Percentiles rank a stretch among this genome's conserved stretches.
Conservation (phyloP, 2,113 vertebrate species). For the Gopherus evgoodei region DNA sequence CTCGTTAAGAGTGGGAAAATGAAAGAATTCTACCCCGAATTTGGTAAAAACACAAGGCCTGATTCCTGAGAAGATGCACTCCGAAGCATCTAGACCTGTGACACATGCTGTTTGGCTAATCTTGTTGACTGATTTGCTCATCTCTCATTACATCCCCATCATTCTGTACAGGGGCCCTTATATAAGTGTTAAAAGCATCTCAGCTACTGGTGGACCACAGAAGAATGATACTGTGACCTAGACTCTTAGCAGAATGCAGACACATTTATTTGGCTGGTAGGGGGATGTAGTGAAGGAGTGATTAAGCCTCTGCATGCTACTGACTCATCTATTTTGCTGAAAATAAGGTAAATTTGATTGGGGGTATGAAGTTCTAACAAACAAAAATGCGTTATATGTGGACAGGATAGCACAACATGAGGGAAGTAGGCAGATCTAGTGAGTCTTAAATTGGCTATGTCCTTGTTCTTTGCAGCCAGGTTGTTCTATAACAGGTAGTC, state of each 20-base stretch:
- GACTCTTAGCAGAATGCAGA: background rate
- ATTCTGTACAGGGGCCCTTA: background rate
- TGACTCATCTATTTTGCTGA: background rate
- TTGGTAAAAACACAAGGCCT: background rate
- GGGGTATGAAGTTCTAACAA: background rate
- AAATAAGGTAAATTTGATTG: background rate
- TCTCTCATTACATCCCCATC: background rate
- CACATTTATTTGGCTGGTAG: background rate
- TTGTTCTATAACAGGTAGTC: background rate
- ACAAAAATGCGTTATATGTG: background rate
- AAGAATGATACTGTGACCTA: background rate
- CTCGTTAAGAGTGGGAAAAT: background rate
- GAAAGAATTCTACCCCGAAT: background rate
- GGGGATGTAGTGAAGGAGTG: background rate
- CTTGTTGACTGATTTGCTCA: background rate
- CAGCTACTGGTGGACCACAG: background rate
- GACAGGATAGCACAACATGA: background rate
- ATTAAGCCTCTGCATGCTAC: background rate
- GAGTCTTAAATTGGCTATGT: conserved; percentile 1
- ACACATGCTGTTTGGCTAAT: background rate
- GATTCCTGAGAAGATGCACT: background rate
- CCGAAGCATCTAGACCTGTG: background rate
- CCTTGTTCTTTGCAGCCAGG: background rate
- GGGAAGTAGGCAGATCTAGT: background rate
- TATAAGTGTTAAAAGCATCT: background rate